Evolutionary conservation across 53 echinoderm and acorn worm genomes (phyloP), one percentile per base, ranked within the genome.

Genomic region (Holothuria leucospilota): DNA sequence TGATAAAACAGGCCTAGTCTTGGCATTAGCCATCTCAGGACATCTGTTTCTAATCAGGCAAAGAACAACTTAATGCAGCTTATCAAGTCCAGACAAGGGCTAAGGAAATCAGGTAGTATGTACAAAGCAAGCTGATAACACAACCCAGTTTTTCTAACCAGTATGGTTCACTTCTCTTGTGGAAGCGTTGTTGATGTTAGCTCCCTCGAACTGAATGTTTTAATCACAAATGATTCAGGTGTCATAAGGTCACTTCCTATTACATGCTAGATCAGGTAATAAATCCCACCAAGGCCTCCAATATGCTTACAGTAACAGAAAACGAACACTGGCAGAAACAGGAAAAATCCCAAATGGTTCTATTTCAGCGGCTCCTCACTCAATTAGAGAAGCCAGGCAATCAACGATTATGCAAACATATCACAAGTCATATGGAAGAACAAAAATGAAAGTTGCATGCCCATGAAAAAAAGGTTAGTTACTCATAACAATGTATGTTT

Each of bases 21-120:
- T 59, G 80, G 80, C 80, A 80, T 80, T 80, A 80, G 59, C 80
- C 80, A 80, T 80, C 80, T 80, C 28, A 80, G 80, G 59, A 80
- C 80, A 80, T 80, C 80, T 80, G 80, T 59, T 80, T 80, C 80
- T 80, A 80, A 80, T 80, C 80, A 80, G 80, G 38, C 61, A 60
- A 80, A 59, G 80, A 61, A 80, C 59, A 60, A 60, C 59, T 80
- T 80, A 80, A 80, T 80, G 80, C 80, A 56, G 59, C 80, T 80
- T 80, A 80, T 80, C 80, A 80, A 80, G 59, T 80, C 80, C 80
- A 80, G 80, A 80, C 80, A 80, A 80, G 21, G 56, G 24, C 30
- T 58, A 59, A 80, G 80, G 80, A 80, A 80, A 61, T 80, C 28
- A 30, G 80, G 23, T 26, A 80, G 59, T 59, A 80, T 80, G 80